These are phyloP conservation scores for Spodoptera litura DNA, from an alignment of 1,140 invertebrate species.

Conservation along the genomic window DNA sequence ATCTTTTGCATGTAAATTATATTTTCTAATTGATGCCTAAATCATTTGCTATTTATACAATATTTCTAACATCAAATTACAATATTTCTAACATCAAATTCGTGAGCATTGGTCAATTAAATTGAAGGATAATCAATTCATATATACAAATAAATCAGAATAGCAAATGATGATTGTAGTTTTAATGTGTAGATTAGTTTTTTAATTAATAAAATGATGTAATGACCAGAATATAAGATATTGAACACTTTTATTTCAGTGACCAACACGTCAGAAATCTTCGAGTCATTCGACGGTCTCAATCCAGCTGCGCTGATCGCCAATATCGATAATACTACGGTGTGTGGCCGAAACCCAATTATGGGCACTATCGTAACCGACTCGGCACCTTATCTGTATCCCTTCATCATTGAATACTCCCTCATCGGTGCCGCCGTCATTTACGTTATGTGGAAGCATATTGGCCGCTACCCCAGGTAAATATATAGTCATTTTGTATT, in stretches of 20 bases:
- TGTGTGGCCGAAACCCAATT: conserved; percentile 94
- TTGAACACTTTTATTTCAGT: conserved; percentile 64
- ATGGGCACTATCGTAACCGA: conserved; percentile 97
- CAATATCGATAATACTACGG: conserved; percentile 86
- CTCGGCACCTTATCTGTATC: conserved; percentile 96
- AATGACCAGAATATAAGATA: background rate
- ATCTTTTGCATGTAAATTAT: conserved; percentile 41
- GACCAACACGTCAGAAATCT: conserved; percentile 86
- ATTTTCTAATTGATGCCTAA: background rate
- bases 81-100: background rate
- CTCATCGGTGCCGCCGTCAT: conserved; percentile 98
- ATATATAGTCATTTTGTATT: conserved; percentile 49
- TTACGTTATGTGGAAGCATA: conserved; percentile 99
- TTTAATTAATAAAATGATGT: background rate
- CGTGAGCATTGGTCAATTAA: too few relatives aligned
- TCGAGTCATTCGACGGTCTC: conserved; percentile 87
- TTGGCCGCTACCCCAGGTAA: conserved; percentile 93
- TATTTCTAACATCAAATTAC: background rate
- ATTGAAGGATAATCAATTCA: background rate
- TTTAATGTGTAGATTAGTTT: conserved; percentile 35
- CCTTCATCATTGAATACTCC: conserved; percentile 98
- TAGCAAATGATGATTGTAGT: conserved; percentile 20
- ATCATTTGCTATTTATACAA: conserved; percentile 11
- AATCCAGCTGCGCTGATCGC: conserved; percentile 88
- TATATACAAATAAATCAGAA: conserved; percentile 5